Evolutionary conservation across 1,140 invertebrate genomes (phyloP).

Genomic region (Pseudomyrmex gracilis): DNA sequence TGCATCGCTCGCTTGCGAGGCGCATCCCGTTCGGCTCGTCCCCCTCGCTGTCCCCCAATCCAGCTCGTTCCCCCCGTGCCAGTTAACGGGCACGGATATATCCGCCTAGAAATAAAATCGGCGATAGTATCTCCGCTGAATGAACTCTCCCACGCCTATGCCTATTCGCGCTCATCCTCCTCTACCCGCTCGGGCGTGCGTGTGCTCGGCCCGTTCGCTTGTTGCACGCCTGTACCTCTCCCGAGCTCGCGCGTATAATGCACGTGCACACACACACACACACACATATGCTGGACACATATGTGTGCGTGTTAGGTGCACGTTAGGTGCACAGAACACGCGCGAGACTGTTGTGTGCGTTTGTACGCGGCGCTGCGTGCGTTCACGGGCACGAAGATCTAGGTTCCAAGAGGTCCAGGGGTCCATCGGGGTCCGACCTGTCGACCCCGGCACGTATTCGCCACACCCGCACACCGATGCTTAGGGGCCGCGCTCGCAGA

Average conservation of each 20-base stretch:
- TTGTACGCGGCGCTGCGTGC: conserved; percentile 68
- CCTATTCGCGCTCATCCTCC: conserved; percentile 70
- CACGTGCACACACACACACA: background rate
- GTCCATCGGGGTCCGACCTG: conserved; percentile 81
- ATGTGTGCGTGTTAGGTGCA: background rate
- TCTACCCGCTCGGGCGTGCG: conserved; percentile 59
- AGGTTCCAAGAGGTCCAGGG: conserved; percentile 72
- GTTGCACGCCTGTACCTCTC: conserved; percentile 29
- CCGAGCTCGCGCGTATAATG: background rate
- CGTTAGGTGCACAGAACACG: conserved; percentile 15
- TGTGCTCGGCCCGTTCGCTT: conserved; percentile 61
- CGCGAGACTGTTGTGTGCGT: conserved; percentile 1
- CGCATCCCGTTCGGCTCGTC: conserved; percentile 79
- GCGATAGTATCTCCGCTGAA: conserved; percentile 85
- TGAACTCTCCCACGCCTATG: conserved; percentile 86
- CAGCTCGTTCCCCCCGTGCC: conserved; percentile 27
- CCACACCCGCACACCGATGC: conserved; percentile 84
- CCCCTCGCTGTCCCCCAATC: conserved; percentile 40
- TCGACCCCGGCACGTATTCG: conserved; percentile 85
- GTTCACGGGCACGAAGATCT: conserved; percentile 72
- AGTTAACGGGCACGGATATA: conserved; percentile 82
- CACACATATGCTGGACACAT: background rate
- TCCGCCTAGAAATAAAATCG: conserved; percentile 85
- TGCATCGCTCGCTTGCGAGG: conserved; percentile 69
- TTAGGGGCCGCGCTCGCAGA: conserved; percentile 75